phyloP scores from a whole-genome alignment of 2,888 invertebrate genomes.

The Scaptomyza cyrtandrae region DNA sequence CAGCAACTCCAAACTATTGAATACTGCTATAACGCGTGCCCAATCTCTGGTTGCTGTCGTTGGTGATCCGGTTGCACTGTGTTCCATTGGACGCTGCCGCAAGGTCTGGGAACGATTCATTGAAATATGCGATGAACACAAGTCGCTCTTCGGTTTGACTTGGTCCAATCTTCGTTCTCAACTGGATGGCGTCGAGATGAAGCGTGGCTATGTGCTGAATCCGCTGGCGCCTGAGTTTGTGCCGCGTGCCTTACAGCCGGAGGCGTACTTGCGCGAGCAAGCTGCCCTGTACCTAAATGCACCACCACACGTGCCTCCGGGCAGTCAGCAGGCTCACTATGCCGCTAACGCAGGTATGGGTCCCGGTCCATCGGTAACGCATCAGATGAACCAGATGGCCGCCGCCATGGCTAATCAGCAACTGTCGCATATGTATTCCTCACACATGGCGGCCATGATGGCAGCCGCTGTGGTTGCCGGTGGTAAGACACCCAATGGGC shows the following conservation, averaged over 20 bases:
- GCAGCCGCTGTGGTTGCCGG: slow-evolving; percentile 63
- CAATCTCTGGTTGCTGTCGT: slow-evolving; percentile 93
- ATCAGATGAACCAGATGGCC: slow-evolving; percentile 79
- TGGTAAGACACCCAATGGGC: slow-evolving; percentile 63
- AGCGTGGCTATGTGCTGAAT: slow-evolving; percentile 91
- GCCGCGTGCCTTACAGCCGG: slow-evolving; percentile 86
- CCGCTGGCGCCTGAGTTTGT: slow-evolving; percentile 93
- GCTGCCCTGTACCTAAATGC: slow-evolving; percentile 80
- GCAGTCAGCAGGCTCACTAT: slow-evolving; percentile 62
- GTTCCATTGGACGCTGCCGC: slow-evolving; percentile 91
- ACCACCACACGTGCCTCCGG: slow-evolving; percentile 49
- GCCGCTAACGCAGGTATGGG: slow-evolving; percentile 65
- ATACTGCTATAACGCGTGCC: slow-evolving; percentile 93
- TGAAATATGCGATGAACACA: slow-evolving; percentile 89
- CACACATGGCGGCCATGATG: slow-evolving; percentile 80
- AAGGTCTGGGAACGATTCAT: slow-evolving; percentile 93
- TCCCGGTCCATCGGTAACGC: slow-evolving; percentile 61
- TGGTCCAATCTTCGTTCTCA: slow-evolving; percentile 89
- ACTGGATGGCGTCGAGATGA: slow-evolving; percentile 90
- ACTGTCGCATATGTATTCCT: slow-evolving; percentile 78
- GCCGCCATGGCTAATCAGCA: slow-evolving; percentile 77
- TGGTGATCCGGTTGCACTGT: slow-evolving; percentile 92
- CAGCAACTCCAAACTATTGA: slow-evolving; percentile 92
- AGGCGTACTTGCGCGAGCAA: slow-evolving; percentile 85
- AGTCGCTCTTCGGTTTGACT: slow-evolving; percentile 90